Evolutionary conservation across 2,888 invertebrate genomes (phyloP), one percentile per base, ranked within the genome.

Genomic region (Chaetogeoica ovagalla): DNA sequence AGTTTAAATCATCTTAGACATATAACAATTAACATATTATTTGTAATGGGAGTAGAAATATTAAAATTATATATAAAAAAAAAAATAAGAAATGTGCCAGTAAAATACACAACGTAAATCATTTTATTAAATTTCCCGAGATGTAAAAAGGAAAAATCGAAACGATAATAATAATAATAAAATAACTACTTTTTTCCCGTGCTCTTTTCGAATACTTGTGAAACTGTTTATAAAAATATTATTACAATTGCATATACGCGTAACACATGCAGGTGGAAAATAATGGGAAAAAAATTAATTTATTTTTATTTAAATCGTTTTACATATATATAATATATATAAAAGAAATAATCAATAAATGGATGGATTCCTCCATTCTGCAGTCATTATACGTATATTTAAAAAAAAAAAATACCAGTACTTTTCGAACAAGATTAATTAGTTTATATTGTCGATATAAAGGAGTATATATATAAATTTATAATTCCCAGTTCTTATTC

Each of bases 371-470:
- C 15, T 39, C 17, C 15, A 39, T 21, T 39, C 39, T 30, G 4
- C 30, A 13, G 59, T 71, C 71, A 17, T 71, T 71, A 71, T 59
- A 39, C 59, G 13, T 37, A 39, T 21, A 39, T 59, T 59, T 43
- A 30, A 3, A 70, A n/a, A 19, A 43, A 60, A 23, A 60, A 73
- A 63, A 74, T n/a, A 21, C 52, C 37, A 73, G 37, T 63, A 63
- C 52, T 74, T 63, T 63, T 55, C 52, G 74, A 74, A 74, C n/a
- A 74, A 72, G 59, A 72, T 74, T 74, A 74, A 63, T 74, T 74
- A 63, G 74, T 74, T 37, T 63, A 63, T 63, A 63, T 63, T 65
- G 30, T 63, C 21, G 21, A n/a, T 52, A 52, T 5, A 55, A 37
- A 30, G 4, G 4, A 30, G 30, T 30, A 30, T 30, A 30, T 30